Base-by-base conservation (phyloP, 2,113 vertebrate species). In the Anseranas semipalmata region DNA sequence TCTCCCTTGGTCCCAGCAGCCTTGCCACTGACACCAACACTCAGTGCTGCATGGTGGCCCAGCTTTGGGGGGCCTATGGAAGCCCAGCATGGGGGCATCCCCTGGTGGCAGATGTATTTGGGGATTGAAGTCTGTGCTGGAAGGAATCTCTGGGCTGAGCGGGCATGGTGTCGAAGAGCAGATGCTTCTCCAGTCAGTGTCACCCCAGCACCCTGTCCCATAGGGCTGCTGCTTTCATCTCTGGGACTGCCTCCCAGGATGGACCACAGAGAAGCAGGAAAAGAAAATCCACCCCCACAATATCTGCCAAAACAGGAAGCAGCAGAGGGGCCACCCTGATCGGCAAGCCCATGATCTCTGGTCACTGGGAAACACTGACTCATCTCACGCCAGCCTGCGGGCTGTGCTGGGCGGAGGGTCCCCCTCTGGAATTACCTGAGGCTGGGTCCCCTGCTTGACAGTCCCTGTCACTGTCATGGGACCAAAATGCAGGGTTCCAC, bases 271-370 rank as follows among this genome's bases (percentile, higher is more conserved):
- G 55, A 8, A 77, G 20, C 35, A 84, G 14, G 22, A 17, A 24
- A 72, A 67, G 68, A 37, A 32, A 39, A 5, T 4, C 3, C 12
- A 4, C 2, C 16, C 4, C 5, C 7, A 48, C 39, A 66, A 10
- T 14, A 21, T 55, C 68, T 81, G 68, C 76, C 68, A 81, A 67
- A 83, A 83, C 76, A 91, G 93, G 86, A 96, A 92, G 25, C 80
- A 63, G 89, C 62, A 75, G 66, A 79, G 43, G 24, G 52, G 60
- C 46, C 4, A 0, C 76, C 72, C 37, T 4, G 1, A 21, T 28
- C 45, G 63, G 32, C 39, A 95, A 85, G 55, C 27, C 39, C 82
- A 43, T 45, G 53, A 43, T 43, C 7, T 90, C 58, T 1, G 0
- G 37, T 53, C 68, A 62, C 84, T 46, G 32, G 52, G 71, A 95